Conservation (phyloP, 1,140 invertebrate genomes). For the Bicyclus anynana region DNA sequence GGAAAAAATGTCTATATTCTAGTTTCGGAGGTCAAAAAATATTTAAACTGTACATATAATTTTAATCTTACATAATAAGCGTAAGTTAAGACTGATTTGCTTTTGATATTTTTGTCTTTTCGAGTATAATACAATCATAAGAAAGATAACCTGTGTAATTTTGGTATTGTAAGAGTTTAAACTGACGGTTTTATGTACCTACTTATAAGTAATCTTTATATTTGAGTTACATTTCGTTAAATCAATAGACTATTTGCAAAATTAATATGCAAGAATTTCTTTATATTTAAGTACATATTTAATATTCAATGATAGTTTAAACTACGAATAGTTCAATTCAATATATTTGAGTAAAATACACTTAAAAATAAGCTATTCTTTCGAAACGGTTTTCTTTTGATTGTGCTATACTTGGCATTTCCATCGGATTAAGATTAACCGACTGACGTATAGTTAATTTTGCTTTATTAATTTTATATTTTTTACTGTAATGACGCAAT, state of each 20-base stretch:
- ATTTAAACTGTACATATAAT: conserved; percentile 57
- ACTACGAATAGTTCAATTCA: too few species aligned
- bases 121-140: conserved; percentile 20
- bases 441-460: conserved; percentile 52
- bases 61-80: conserved; percentile 53
- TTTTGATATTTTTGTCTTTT: conserved; percentile 46
- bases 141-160: background rate
- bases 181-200: too few species aligned
- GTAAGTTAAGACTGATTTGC: conserved; percentile 73
- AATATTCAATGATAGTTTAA: too few species aligned
- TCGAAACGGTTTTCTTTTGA: conserved; percentile 5
- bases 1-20: conserved; percentile 15
- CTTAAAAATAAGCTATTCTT: too few species aligned
- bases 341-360: too few species aligned
- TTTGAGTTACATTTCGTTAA: too few species aligned
- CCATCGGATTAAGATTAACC: conserved; percentile 44
- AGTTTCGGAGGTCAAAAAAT: conserved; percentile 32
- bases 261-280: too few species aligned
- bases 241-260: too few species aligned
- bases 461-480: conserved; percentile 34
- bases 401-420: conserved; percentile 14
- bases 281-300: too few species aligned
- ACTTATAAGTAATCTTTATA: too few species aligned
- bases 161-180: too few species aligned
- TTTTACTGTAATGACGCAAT: conserved; percentile 21